Conservation (phyloP, 2,113 vertebrate species). For the Poicephalus gulielmi region DNA sequence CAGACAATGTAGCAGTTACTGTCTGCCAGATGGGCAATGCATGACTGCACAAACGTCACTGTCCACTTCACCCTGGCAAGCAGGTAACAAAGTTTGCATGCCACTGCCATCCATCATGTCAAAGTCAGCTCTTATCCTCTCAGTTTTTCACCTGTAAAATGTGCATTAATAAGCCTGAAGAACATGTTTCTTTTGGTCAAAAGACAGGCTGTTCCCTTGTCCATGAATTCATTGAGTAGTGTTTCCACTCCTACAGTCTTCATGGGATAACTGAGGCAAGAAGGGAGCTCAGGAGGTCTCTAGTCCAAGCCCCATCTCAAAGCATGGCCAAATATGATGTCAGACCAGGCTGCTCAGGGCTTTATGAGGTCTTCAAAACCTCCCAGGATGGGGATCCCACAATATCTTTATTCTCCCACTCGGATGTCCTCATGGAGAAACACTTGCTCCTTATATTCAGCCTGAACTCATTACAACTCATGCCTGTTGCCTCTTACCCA, state of each 20-base stretch:
- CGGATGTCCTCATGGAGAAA: rapidly evolving
- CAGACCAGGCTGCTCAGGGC: not conserved
- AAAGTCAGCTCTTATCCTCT: not conserved
- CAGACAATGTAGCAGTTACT: not conserved
- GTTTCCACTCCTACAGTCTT: not conserved
- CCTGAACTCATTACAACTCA: not conserved
- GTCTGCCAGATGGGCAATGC: not conserved
- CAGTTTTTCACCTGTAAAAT: not conserved
- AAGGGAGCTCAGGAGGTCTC: not conserved
- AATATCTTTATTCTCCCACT: not conserved
- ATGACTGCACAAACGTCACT: not conserved
- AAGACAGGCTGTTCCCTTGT: not conserved
- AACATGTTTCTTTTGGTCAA: not conserved
- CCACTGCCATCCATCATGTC: not conserved
- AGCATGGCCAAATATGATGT: not conserved
- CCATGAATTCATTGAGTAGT: not conserved
- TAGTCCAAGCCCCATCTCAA: not conserved
- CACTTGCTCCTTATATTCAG: not conserved
- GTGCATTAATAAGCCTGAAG: not conserved
- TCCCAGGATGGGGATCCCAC: not conserved
- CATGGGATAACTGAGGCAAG: not conserved
- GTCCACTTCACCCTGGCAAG: not conserved
- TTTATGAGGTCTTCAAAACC: not conserved
- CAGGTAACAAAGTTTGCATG: not conserved
- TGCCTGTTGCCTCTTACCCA: no score